Conservation (phyloP, 2,797 vertebrate species). For the Lagocephalus sceleratus region DNA sequence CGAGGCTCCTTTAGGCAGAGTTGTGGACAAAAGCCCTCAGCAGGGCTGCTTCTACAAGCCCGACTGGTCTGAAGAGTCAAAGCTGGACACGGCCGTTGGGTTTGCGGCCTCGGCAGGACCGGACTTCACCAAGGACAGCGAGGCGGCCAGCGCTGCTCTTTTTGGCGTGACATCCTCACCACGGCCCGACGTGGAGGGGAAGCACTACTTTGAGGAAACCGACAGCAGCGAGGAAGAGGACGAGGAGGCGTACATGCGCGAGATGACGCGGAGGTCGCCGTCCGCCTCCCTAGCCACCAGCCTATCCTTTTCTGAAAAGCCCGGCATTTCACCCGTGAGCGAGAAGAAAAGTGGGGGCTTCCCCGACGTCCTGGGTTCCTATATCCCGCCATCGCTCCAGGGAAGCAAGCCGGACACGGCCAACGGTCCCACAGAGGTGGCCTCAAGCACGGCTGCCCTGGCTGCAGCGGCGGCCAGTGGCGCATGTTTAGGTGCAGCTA, state of each 20-base stretch:
- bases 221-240: constrained; percentile 82
- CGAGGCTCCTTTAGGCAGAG: constrained; percentile 55
- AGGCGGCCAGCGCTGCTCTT: constrained; percentile 73
- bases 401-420: constrained; percentile 67
- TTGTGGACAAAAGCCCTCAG: constrained; percentile 72
- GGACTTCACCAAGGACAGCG: constrained; percentile 64
- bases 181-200: constrained; percentile 73
- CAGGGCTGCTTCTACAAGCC: constrained; percentile 79
- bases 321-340: constrained; percentile 29
- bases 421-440: constrained; percentile 85
- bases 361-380: constrained; percentile 74
- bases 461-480: constrained; percentile 37
- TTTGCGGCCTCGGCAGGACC: constrained; percentile 53
- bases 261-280: constrained; percentile 66
- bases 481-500: constrained; percentile 39
- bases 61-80: constrained; percentile 65
- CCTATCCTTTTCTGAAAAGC: constrained; percentile 62
- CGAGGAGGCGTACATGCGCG: constrained; percentile 74
- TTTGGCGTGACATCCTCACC: constrained; percentile 82
- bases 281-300: constrained; percentile 32
- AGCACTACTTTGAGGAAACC: constrained; percentile 79
- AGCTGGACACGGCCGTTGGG: constrained; percentile 51
- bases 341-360: constrained; percentile 45
- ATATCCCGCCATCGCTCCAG: constrained; percentile 61
- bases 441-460: constrained; percentile 55